Percentiles rank a stretch among this genome's conserved stretches.
phyloP scores from a whole-genome alignment of 1,140 invertebrate genomes.

The Lamellibrachia luymesi region DNA sequence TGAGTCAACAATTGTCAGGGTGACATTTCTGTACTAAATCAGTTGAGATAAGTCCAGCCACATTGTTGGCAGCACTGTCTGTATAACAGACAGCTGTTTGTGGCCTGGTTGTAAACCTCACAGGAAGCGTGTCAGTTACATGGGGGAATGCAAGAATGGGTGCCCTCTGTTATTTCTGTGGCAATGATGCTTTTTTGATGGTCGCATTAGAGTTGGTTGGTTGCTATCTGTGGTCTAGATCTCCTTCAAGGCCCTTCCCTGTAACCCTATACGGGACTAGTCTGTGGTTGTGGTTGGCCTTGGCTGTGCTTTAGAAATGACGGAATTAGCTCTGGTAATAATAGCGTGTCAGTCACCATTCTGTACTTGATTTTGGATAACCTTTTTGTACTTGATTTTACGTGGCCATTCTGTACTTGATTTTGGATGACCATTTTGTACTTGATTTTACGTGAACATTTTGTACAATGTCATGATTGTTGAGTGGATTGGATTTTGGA shows the following conservation, averaged over 20 bases:
- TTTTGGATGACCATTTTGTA: background rate
- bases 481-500: too few species aligned
- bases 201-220: background rate
- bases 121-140: background rate
- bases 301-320: background rate
- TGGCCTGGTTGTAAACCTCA: background rate
- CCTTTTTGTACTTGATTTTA: too few species aligned
- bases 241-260: background rate
- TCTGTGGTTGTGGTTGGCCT: background rate
- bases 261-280: background rate
- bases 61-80: too few species aligned
- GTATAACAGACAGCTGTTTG: background rate
- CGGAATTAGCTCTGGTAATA: background rate
- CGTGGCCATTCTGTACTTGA: too few species aligned
- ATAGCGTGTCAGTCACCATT: background rate
- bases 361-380: too few species aligned
- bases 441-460: background rate
- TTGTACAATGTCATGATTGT: too few species aligned
- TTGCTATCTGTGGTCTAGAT: background rate
- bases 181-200: background rate
- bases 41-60: background rate
- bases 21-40: background rate
- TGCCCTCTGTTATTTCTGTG: background rate
- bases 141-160: background rate
- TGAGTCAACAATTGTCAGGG: too few species aligned